These are phyloP conservation scores for Manduca sexta DNA, from an alignment of 1,140 invertebrate species.

Conservation along the genomic window DNA sequence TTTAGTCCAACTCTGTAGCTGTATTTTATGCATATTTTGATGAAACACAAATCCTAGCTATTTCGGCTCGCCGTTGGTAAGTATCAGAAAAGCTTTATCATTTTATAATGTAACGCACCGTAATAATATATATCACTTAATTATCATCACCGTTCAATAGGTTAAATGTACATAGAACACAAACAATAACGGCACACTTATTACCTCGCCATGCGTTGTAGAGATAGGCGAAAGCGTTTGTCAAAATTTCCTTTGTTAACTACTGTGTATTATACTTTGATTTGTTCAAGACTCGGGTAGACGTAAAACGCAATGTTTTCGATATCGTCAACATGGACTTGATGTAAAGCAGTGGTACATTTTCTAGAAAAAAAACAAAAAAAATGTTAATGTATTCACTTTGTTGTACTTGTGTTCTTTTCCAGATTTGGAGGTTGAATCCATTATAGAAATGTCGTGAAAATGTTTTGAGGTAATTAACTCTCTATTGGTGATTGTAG, in stretches of 20 bases:
- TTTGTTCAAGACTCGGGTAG: not conserved
- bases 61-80: not conserved
- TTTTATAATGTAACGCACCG: not conserved
- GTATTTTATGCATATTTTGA: not conserved
- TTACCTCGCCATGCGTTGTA: too few relatives aligned
- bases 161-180: not conserved
- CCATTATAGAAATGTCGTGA: constrained; percentile 72
- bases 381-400: constrained; percentile 59
- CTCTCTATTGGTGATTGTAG: constrained; percentile 69
- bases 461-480: constrained; percentile 72
- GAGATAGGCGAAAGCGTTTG: too few relatives aligned
- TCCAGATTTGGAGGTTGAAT: constrained; percentile 72
- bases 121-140: not conserved
- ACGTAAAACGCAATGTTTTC: not conserved
- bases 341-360: constrained; percentile 68
- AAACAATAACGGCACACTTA: not conserved
- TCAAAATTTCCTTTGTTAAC: not conserved
- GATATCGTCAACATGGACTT: constrained; percentile 52
- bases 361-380: constrained; percentile 32
- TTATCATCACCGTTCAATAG: not conserved
- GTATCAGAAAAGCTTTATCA: not conserved
- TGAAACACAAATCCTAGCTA: not conserved
- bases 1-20: constrained; percentile 47
- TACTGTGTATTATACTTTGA: not conserved
- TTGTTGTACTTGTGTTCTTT: constrained; percentile 74